Base-by-base conservation (phyloP, 1,140 invertebrate species). In the Brachionus sp. region DNA sequence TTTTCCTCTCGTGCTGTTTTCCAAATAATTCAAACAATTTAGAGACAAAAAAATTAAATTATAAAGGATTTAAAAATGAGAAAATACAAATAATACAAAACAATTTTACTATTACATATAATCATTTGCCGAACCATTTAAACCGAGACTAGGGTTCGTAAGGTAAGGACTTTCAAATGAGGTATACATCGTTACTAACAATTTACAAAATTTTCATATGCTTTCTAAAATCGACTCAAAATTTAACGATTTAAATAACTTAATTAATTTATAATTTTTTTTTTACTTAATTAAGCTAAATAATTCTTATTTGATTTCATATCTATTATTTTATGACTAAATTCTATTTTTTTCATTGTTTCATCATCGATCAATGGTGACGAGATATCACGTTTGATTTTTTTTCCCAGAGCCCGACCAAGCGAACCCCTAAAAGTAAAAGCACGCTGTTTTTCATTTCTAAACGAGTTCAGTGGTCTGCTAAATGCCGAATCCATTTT, bases 321-420 rank as follows among this genome's bases (percentile, higher is more conserved):
- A 29, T 78, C 77, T 23, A 78, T 37, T 78, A 78, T 78, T 33
- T 78, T 78, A 19, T 78, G 77, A 35, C 37, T 78, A 19, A 37
- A 53, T 62, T 78, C 77, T 16, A 78, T 78, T 78, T 39, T 78
- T 62, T 78, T 78, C 42, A 78, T 37, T 33, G 77, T 78, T 50
- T 78, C 77, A 19, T 78, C 53, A 39, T 78, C 77, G 25, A 78
- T 62, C 29, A 78, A 62, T 23, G 77, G 77, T 10, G 77, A 80
- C 29, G 77, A 80, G 9, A 80, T 80, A 29, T 80, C 77, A 3
- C 77, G 77, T 62, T 80, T 80, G 9, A 80, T 37, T 62, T 80
- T 80, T 57, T 66, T 57, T 5, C 77, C 77, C 19, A 80, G 13
- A 39, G 77, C 77, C 16, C 77, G 19, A 16, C 77, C 77, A 50